Base-by-base conservation (phyloP, 2,797 vertebrate species). In the Megaceryle alcyon region DNA sequence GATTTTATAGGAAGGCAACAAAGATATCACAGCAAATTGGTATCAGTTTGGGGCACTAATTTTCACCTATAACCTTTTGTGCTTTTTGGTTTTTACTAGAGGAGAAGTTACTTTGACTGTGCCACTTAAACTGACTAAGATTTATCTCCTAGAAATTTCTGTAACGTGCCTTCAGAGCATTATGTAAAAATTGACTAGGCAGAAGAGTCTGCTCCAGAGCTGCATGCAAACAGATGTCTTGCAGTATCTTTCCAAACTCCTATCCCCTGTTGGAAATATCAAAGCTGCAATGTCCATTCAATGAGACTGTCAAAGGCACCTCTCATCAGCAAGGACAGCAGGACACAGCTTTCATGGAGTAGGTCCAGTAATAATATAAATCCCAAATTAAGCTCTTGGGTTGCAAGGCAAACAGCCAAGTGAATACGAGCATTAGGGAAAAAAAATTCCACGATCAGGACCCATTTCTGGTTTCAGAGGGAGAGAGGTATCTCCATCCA, bases 81-180 rank as follows among this genome's bases (percentile, higher is more conserved):
- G 43, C 46, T 95, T 92, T 96, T 92, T 77, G 41, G 56, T 72
- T 41, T 59, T 82, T 65, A 57, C 53, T 68, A 70, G 14, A 64
- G 26, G 54, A 77, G 49, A 90, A 72, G n/a, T 82, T 78, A 43
- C 31, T 57, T 82, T 82, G 77, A 70, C 14, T 51, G 25, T 82
- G 78, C 17, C 53, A 37, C 73, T 72, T 92, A 92, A 90, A 61
- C 78, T 84, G 89, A 92, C 66, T 39, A 60, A 88, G 89, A 92
- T 95, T 89, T 79, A 86, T 94, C 35, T 72, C 33, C 29, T 18
- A 84, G 70, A 22, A 61, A 79, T 79, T 76, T 76, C 46, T 91
- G 76, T 76, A 79, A 87, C 31, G 31, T 0, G 0, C 75, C 68
- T 91, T 84, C 33, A 79, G 66, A 94, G 63, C 22, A 79, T 59